A percentile compares a stretch with the other conserved stretches of the same genome.
Evolutionary conservation across 2,113 vertebrate species (phyloP).

Genomic region (Melanostigma gelatinosum): DNA sequence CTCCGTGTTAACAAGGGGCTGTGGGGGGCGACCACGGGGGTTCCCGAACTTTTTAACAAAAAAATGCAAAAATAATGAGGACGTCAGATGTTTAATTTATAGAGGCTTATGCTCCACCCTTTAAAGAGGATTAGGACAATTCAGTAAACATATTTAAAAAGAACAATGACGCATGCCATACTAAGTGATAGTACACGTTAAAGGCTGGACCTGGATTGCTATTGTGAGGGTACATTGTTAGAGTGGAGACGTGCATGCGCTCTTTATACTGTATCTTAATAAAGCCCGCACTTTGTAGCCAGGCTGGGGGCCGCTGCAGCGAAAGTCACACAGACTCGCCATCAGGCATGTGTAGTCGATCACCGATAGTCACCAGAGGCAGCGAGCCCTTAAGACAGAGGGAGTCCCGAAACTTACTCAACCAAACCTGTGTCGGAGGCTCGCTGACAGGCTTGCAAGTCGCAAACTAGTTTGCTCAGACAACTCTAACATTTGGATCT

Average conservation of each 20-base stretch:
- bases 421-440: background rate
- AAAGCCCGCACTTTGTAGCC: background rate
- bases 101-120: background rate
- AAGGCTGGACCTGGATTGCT: background rate
- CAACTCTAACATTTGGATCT: background rate
- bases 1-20: background rate
- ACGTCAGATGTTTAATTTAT: background rate
- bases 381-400: slow-evolving; percentile 8
- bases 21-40: no score
- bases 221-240: no score
- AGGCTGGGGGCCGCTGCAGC: slow-evolving; percentile 22
- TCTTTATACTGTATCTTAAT: background rate
- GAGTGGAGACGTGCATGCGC: background rate
- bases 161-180: no score
- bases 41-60: background rate
- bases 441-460: background rate
- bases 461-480: background rate
- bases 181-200: background rate
- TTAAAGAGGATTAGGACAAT: background rate
- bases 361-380: slow-evolving; percentile 30
- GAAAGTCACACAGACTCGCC: background rate
- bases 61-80: background rate
- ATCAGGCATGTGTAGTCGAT: slow-evolving; percentile 59
- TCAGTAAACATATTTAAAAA: no score
- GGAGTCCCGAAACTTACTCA: background rate